Evolutionary conservation across 2,797 vertebrate species (phyloP).

Genomic region (Sternotherus odoratus): DNA sequence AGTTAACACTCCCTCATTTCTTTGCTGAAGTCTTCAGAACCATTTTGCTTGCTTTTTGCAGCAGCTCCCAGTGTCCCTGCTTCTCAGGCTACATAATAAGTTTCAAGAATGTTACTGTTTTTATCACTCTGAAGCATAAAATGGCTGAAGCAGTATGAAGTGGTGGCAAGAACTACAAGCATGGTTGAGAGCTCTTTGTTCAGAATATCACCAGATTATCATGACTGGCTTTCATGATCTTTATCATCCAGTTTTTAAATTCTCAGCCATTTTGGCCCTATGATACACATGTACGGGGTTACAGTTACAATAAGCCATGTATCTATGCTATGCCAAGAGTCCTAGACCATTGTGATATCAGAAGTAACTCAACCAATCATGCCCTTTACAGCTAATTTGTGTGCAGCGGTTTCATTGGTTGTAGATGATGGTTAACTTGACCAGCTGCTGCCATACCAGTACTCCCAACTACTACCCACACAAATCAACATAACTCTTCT

Average conservation of each 20-base stretch:
- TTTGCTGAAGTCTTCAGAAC: not conserved
- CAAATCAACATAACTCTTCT: not conserved
- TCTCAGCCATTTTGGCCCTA: too few relatives aligned
- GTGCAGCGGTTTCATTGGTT: not conserved
- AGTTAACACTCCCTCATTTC: not conserved
- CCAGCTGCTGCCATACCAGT: not conserved
- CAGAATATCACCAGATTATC: too few relatives aligned
- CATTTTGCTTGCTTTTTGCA: not conserved
- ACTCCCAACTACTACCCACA: not conserved
- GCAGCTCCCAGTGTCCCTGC: too few relatives aligned
- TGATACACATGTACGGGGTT: too few relatives aligned
- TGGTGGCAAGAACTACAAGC: too few relatives aligned
- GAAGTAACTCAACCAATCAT: not conserved
- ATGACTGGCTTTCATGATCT: too few relatives aligned
- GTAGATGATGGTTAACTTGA: not conserved
- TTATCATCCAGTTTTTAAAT: too few relatives aligned
- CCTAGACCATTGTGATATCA: not conserved
- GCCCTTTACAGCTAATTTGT: not conserved
- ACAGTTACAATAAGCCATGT: too few relatives aligned
- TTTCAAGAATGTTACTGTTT: not conserved
- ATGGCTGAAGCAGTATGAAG: too few relatives aligned
- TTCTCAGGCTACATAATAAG: not conserved
- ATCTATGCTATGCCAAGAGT: not conserved
- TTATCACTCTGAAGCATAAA: too few relatives aligned
- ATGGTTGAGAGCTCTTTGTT: too few relatives aligned